phyloP scores from a whole-genome alignment of 2,797 vertebrate genomes.

The Hozukius guyotensis region DNA sequence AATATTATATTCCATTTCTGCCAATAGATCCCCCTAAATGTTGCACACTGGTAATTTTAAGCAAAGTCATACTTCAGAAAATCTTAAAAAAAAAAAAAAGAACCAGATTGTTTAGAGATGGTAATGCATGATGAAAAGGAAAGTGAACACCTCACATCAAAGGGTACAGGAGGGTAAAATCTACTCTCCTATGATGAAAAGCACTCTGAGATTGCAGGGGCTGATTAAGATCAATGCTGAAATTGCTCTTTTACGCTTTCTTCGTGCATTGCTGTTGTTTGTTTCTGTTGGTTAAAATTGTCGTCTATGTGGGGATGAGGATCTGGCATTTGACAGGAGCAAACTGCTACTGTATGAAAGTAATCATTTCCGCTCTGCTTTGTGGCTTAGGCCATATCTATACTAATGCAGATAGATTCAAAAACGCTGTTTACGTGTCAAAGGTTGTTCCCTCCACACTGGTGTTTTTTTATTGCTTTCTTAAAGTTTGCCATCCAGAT shows the following conservation, averaged over 20 bases:
- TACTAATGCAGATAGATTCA: background rate
- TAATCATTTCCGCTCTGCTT: background rate
- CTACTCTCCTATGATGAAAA: background rate
- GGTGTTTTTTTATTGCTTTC: background rate
- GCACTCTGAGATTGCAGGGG: background rate
- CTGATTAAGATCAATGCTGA: constrained; percentile 3
- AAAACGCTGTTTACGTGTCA: background rate
- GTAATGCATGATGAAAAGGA: background rate
- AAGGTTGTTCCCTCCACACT: background rate
- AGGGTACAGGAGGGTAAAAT: background rate
- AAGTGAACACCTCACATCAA: background rate
- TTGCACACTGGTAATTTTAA: no score
- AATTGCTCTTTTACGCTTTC: background rate
- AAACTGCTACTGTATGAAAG: background rate
- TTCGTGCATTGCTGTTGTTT: background rate
- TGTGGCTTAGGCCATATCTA: background rate
- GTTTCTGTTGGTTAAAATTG: background rate
- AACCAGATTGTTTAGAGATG: background rate
- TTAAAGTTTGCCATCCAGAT: background rate
- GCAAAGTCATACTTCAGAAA: background rate
- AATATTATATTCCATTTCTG: no score
- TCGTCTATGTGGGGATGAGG: background rate
- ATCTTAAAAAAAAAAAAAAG: background rate
- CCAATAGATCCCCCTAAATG: no score
- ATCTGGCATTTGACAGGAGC: background rate